A percentile compares a stretch with the other conserved stretches of the same genome.
Conservation (phyloP, 2,113 vertebrate genomes). For the Psittacula cyanocephala region DNA sequence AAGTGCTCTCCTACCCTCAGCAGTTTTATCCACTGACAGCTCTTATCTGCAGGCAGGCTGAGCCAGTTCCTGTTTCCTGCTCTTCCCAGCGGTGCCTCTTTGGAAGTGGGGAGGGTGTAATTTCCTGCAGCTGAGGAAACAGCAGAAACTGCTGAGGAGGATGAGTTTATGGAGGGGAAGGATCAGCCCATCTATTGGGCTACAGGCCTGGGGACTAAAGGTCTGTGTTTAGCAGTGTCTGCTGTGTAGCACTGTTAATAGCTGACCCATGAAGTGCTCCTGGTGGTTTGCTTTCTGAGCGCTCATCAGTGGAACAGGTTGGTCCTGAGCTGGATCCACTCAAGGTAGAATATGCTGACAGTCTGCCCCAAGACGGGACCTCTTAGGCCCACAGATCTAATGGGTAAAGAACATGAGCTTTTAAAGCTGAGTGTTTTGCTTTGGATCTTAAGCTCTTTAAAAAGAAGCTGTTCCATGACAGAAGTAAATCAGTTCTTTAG, state of each 20-base stretch:
- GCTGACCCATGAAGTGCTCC: neutral
- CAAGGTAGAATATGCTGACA: neutral
- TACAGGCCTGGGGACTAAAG: neutral
- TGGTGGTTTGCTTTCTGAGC: neutral
- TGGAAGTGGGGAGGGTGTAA: neutral
- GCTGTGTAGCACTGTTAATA: neutral
- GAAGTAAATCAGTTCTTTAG: neutral
- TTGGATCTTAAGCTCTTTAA: neutral
- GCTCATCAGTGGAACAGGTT: too few relatives aligned
- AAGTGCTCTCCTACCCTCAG: neutral
- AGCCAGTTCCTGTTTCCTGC: neutral
- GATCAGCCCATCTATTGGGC: neutral
- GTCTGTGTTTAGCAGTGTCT: neutral
- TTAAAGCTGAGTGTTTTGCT: neutral
- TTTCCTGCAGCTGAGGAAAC: neutral
- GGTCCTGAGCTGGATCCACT: neutral
- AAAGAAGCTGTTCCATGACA: neutral
- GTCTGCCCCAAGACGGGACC: neutral
- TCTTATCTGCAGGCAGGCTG: neutral
- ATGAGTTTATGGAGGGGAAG: neutral
- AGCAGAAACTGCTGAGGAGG: neutral
- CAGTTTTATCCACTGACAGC: neutral
- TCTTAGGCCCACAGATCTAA: neutral
- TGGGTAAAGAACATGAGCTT: neutral
- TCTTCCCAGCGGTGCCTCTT: rapidly evolving